Percentiles rank a stretch among this genome's conserved stretches.
Conservation (phyloP, 2,797 vertebrate species). For the Lagocephalus sceleratus region DNA sequence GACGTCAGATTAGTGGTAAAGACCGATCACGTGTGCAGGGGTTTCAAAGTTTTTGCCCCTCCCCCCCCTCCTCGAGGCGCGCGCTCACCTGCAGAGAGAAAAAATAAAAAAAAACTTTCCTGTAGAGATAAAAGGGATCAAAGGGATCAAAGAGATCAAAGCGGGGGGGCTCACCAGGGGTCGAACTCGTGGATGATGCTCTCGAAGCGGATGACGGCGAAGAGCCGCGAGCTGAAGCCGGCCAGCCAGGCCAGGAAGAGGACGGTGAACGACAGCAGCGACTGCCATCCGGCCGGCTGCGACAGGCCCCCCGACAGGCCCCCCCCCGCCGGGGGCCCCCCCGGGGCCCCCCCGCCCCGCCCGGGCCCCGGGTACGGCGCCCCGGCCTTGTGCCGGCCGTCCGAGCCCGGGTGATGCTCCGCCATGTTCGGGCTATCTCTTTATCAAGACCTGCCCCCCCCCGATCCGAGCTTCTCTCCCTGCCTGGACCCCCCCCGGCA, state of each 20-base stretch:
- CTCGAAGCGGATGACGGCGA: conserved; percentile 96
- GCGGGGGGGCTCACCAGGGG: conserved; percentile 83
- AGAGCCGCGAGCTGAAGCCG: conserved; percentile 95
- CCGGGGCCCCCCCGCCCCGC: conserved; percentile 61
- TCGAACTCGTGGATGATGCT: conserved; percentile 99
- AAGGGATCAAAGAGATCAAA: not conserved
- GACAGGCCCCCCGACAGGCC: conserved; percentile 88
- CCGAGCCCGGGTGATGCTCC: conserved; percentile 85
- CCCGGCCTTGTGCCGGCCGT: conserved; percentile 86
- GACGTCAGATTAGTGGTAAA: no score
- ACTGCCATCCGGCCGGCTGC: conserved; percentile 97
- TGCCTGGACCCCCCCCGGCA: no score
- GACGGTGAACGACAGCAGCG: conserved; percentile 91
- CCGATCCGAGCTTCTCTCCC: no score
- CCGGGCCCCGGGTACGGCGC: conserved; percentile 78
- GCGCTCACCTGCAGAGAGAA: no score
- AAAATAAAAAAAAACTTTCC: no score
- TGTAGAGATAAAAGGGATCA: not conserved
- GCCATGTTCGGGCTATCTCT: conserved; percentile 83
- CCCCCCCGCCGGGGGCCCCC: conserved; percentile 61
- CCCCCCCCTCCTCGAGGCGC: no score
- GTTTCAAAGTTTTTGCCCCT: no score
- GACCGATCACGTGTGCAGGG: no score
- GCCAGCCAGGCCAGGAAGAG: conserved; percentile 96
- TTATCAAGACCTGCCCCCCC: conserved; percentile 28